Conservation (phyloP, 1,140 invertebrate species). For the Lasioglossum baleicum region DNA sequence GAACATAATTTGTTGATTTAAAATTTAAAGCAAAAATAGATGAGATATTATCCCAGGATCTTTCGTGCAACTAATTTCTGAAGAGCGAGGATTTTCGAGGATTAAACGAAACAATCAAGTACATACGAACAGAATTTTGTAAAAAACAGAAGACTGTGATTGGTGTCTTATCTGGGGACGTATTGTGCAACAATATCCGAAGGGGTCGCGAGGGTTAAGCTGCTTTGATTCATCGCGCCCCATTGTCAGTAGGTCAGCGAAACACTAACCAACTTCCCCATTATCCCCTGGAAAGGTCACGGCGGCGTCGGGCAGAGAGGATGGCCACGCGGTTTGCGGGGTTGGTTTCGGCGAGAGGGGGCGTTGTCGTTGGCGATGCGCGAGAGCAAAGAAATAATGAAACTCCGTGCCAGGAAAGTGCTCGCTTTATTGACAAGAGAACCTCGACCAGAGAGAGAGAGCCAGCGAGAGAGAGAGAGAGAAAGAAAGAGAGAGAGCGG, state of each 20-base stretch:
- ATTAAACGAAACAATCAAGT: too few relatives aligned
- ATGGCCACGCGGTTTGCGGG: neutral
- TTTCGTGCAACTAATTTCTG: too few relatives aligned
- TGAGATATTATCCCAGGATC: too few relatives aligned
- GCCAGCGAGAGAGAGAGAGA: too few relatives aligned
- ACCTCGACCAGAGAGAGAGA: conserved; percentile 39
- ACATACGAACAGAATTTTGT: too few relatives aligned
- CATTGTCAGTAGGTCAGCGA: conserved; percentile 41
- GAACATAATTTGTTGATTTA: too few relatives aligned
- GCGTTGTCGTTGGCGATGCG: conserved; percentile 26
- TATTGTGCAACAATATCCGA: too few relatives aligned
- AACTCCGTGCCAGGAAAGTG: conserved; percentile 74
- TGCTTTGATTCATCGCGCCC: neutral
- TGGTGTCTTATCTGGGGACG: too few relatives aligned
- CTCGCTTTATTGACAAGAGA: conserved; percentile 75
- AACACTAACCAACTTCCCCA: conserved; percentile 28
- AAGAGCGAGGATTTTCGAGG: too few relatives aligned
- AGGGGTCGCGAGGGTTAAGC: neutral
- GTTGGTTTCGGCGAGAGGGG: neutral
- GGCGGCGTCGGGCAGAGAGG: neutral
- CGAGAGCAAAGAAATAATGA: conserved; percentile 73
- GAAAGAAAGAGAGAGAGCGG: conserved; percentile 22
- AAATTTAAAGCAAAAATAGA: too few relatives aligned
- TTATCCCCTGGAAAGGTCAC: conserved; percentile 19
- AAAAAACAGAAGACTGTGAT: too few relatives aligned